Conservation (phyloP, 1,140 invertebrate species). For the Cyphomyrmex costatus region DNA sequence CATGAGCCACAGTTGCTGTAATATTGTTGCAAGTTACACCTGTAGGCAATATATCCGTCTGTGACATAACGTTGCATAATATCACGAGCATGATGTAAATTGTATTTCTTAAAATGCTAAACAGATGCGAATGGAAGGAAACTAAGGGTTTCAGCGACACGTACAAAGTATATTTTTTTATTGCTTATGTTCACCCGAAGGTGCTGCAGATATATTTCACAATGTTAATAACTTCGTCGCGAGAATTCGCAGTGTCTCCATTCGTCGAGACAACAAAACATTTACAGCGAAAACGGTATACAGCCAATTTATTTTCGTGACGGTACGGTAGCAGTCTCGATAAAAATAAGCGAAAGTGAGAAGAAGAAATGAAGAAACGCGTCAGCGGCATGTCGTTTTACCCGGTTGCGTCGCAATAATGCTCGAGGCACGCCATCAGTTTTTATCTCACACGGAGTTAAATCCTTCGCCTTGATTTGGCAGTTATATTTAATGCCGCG, state of each 20-base stretch:
- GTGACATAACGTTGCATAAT: constrained; percentile 51
- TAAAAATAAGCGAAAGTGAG: constrained; percentile 53
- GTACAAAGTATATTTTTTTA: constrained; percentile 55
- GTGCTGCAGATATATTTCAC: constrained; percentile 38
- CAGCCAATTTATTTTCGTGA: constrained; percentile 48
- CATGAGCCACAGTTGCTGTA: constrained; percentile 18
- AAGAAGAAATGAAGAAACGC: constrained; percentile 35
- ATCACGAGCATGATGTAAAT: constrained; percentile 47
- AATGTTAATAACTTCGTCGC: constrained; percentile 54
- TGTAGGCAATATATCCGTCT: constrained; percentile 49
- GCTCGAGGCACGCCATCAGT: constrained; percentile 66
- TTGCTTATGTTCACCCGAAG: constrained; percentile 23
- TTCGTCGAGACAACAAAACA: constrained; percentile 58
- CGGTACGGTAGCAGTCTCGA: not conserved
- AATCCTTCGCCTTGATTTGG: constrained; percentile 59
- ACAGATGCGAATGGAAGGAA: constrained; percentile 44
- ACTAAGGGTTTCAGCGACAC: constrained; percentile 50
- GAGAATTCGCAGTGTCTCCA: constrained; percentile 25
- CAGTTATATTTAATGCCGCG: constrained; percentile 60
- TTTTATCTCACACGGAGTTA: constrained; percentile 76
- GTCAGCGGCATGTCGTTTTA: constrained; percentile 67
- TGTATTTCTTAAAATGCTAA: constrained; percentile 62
- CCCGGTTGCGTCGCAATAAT: constrained; percentile 64
- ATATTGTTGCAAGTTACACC: constrained; percentile 59
- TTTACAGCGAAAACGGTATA: constrained; percentile 24